phyloP scores from a whole-genome alignment of 2,797 vertebrate species.

The Champsocephalus gunnari region DNA sequence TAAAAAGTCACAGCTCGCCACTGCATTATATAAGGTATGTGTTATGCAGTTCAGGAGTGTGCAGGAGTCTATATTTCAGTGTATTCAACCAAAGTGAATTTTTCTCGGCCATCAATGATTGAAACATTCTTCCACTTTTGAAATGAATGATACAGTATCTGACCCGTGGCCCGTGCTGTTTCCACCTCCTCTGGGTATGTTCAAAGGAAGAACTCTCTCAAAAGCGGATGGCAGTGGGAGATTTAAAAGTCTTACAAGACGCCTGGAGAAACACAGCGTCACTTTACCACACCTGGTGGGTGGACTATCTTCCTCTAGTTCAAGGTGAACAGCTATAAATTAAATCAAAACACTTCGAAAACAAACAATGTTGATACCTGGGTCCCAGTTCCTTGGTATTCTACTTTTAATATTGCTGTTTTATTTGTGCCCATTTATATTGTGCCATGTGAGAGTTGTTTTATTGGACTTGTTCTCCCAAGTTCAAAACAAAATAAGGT shows the following conservation, averaged over 20 bases:
- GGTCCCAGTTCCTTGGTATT: background rate
- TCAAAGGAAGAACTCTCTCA: conserved; percentile 18
- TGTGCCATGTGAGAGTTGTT: background rate
- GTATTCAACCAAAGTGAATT: background rate
- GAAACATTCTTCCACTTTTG: conserved; percentile 9
- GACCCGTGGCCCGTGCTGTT: background rate
- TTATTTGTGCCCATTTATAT: background rate
- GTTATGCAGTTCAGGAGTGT: background rate
- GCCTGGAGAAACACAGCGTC: conserved; percentile 2
- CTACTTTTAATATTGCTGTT: background rate
- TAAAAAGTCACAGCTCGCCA: too few species aligned
- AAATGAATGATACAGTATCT: conserved; percentile 14
- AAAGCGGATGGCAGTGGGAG: conserved; percentile 2
- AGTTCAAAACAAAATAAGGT: background rate
- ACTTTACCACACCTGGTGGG: background rate
- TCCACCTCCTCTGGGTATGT: conserved; percentile 7
- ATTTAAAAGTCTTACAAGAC: conserved; percentile 7
- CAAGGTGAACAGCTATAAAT: background rate
- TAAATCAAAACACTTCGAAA: background rate
- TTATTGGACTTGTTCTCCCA: background rate
- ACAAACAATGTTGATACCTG: background rate
- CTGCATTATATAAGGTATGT: background rate
- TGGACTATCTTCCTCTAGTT: background rate
- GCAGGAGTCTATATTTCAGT: conserved; percentile 3
- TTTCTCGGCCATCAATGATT: conserved; percentile 16